These are phyloP conservation scores for Craterocephalus amniculus DNA, from an alignment of 2,797 vertebrate species.

Conservation along the genomic window DNA sequence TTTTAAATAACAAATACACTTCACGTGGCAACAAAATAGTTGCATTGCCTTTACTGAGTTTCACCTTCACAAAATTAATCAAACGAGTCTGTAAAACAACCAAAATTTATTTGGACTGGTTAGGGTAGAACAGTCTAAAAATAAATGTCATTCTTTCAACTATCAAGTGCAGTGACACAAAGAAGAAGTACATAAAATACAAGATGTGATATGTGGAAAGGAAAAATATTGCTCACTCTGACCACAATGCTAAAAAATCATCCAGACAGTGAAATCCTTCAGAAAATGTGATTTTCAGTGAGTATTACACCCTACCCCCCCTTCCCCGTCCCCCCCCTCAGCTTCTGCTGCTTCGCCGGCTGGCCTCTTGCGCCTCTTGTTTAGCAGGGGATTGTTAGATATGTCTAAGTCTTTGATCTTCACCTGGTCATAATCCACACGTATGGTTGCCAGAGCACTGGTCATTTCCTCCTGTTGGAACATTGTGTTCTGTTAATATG, in stretches of 20 bases:
- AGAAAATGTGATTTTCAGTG: conserved; percentile 46
- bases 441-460: conserved; percentile 95
- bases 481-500: not conserved
- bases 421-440: conserved; percentile 98
- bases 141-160: conserved; percentile 33
- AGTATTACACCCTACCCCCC: conserved; percentile 26
- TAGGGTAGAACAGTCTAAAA: conserved; percentile 31
- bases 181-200: conserved; percentile 31
- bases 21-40: too few relatives aligned
- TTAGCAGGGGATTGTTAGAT: conserved; percentile 95
- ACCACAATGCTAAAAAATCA: conserved; percentile 38
- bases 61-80: not conserved
- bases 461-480: conserved; percentile 94
- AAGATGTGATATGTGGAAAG: conserved; percentile 17
- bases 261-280: too few relatives aligned
- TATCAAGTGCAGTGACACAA: conserved; percentile 44
- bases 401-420: conserved; percentile 97
- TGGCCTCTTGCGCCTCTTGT: conserved; percentile 96
- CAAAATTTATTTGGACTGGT: conserved; percentile 49
- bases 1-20: too few relatives aligned
- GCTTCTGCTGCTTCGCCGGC: conserved; percentile 65
- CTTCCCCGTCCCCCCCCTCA: conserved; percentile 15
- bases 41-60: too few relatives aligned
- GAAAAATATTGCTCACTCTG: conserved; percentile 31
- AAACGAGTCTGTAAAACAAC: conserved; percentile 48